Evolutionary conservation across 2,113 vertebrate genomes (phyloP).

Genomic region (Nothoprocta perdicaria): DNA sequence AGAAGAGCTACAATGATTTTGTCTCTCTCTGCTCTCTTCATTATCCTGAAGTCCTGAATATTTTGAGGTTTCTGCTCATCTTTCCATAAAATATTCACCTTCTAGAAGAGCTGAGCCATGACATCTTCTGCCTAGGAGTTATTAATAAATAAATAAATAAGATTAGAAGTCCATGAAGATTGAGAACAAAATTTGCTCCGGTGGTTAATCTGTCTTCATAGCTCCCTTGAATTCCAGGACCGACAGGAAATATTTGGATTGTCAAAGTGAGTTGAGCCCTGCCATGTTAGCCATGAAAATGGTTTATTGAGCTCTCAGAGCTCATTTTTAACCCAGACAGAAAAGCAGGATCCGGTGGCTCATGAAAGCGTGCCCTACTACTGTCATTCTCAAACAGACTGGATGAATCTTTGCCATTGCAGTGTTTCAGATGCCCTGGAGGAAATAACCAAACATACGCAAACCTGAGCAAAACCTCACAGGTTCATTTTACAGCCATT

Average conservation of each 20-base stretch:
- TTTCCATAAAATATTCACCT: not conserved
- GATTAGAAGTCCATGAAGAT: not conserved
- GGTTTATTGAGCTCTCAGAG: not conserved
- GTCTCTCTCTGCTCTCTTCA: not conserved
- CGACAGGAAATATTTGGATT: constrained; percentile 2
- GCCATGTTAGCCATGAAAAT: not conserved
- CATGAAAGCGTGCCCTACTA: not conserved
- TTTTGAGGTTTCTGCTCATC: not conserved
- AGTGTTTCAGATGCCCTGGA: not conserved
- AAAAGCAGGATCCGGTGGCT: not conserved
- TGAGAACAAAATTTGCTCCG: not conserved
- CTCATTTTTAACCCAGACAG: not conserved
- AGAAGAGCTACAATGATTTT: not conserved
- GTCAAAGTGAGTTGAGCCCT: not conserved
- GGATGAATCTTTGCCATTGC: not conserved
- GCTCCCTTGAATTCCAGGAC: constrained; percentile 12
- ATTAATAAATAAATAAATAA: not conserved
- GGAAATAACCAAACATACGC: not conserved
- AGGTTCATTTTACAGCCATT: not conserved
- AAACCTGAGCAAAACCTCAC: not conserved
- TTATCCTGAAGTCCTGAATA: not conserved
- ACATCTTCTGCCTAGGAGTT: constrained; percentile 5
- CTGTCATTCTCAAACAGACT: not conserved
- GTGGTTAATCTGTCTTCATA: constrained; percentile 18
- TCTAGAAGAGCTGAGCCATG: not conserved